phyloP scores from a whole-genome alignment of 2,888 invertebrate genomes.

The Neria commutata region DNA sequence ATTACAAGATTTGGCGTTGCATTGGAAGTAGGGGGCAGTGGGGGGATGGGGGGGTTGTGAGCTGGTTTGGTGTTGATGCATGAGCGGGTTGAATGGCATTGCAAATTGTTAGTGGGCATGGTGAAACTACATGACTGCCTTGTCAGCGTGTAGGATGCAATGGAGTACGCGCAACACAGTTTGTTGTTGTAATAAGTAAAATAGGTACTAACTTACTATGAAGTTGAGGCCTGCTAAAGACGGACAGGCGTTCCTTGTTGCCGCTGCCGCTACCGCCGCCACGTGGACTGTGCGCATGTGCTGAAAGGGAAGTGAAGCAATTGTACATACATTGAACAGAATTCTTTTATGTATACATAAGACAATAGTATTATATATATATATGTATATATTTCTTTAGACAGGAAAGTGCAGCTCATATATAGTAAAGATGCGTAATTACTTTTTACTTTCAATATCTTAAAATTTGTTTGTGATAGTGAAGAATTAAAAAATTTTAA shows the following conservation, averaged over 20 bases:
- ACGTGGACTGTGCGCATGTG: constrained; percentile 58
- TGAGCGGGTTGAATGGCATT: background rate
- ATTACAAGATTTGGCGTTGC: background rate
- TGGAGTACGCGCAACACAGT: too few species aligned
- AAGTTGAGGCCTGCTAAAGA: constrained; percentile 64
- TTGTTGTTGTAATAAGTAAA: constrained; percentile 39
- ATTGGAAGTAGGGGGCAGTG: background rate
- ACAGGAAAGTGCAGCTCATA: too few species aligned
- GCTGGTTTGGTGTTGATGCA: constrained; percentile 4
- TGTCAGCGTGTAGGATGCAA: constrained; percentile 3
- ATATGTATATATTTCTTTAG: too few species aligned
- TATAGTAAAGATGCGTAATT: too few species aligned
- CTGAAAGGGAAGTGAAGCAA: too few species aligned
- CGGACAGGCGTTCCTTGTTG: constrained; percentile 63
- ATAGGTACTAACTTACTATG: constrained; percentile 69
- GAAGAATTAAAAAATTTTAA: too few species aligned
- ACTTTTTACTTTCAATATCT: too few species aligned
- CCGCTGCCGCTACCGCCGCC: constrained; percentile 53
- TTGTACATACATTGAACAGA: too few species aligned
- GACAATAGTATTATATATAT: too few species aligned
- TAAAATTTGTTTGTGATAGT: too few species aligned
- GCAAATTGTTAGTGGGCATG: constrained; percentile 10
- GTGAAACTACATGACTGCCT: constrained; percentile 7
- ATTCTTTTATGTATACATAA: too few species aligned
- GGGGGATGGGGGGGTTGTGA: background rate